Percentiles rank a stretch among this genome's conserved stretches.
Conservation (phyloP, 2,113 vertebrate genomes). For the Sterna hirundo region DNA sequence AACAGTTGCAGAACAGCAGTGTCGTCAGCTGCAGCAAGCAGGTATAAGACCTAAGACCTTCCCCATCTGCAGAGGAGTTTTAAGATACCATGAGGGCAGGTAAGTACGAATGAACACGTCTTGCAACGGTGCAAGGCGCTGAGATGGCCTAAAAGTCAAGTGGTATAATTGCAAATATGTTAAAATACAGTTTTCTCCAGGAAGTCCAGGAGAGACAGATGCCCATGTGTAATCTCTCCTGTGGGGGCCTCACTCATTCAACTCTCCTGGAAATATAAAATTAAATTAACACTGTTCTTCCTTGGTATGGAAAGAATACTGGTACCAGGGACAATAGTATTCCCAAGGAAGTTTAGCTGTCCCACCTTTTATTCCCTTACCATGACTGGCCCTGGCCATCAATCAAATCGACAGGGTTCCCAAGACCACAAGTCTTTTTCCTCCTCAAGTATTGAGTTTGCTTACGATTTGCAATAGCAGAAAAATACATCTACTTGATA, state of each 20-base stretch:
- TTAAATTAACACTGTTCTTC: neutral
- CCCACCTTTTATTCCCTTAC: neutral
- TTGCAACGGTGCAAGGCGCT: neutral
- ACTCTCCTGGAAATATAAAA: neutral
- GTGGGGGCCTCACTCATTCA: neutral
- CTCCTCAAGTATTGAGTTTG: constrained; percentile 17
- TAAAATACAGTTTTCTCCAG: neutral
- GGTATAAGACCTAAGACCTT: neutral
- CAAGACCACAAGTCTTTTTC: constrained; percentile 32
- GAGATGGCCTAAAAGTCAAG: neutral
- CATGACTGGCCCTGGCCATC: neutral
- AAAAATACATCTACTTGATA: neutral
- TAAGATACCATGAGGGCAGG: neutral
- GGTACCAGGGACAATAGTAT: neutral
- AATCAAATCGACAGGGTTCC: neutral
- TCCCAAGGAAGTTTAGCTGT: neutral
- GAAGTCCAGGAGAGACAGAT: neutral
- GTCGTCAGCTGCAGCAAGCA: neutral
- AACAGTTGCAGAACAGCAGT: neutral
- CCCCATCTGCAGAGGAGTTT: neutral
- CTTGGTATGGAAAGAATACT: neutral
- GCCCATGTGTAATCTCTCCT: neutral
- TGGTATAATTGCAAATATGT: neutral
- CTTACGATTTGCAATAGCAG: constrained; percentile 14
- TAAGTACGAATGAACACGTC: neutral